Base-by-base conservation (phyloP, 1,140 invertebrate species). In the Harpegnathos saltator region DNA sequence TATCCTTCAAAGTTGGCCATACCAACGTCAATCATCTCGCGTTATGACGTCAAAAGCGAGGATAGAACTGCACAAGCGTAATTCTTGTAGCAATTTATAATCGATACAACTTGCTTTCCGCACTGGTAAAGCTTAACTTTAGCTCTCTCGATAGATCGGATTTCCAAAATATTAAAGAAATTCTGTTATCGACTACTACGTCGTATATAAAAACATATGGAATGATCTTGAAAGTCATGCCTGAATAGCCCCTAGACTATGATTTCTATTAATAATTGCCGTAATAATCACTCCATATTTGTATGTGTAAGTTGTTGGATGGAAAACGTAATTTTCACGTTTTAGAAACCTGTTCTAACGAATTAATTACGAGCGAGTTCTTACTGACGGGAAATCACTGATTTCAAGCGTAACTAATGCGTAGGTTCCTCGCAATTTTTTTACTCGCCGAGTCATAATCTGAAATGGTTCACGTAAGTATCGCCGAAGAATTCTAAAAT, bases 401-500 rank as follows among this genome's bases (percentile, higher is more conserved):
- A 19, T 63, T 12, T 54, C 12, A 9, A 65, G 14, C 12, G 33
- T 56, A 19, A 5, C 54, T 24, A 22, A 0, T 56, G 38, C 38
- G 38, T 44, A 44, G 3, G 11, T 44, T 44, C 38, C 38, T 44
- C 38, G 7, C 38, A 44, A 56, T 75, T 75, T 63, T 0, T 65
- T 11, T 44, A 11, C 38, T 44, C 38, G 38, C 38, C 26, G 66
- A 26, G 63, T 54, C 26, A 66, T 77, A 77, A 77, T 56, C 11
- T 24, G 54, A 24, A 12, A 65, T 54, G 66, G 12, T n/a, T 19
- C 3, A 65, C 54, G 19, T 1, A 44, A 44, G 38, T 44, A 54
- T 38, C 17, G 29, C 66, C 19, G 66, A 54, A 66, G 66, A 54
- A 66, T 11, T 17, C 17, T 56, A 54, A 24, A 77, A 77, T 12